phyloP scores from a whole-genome alignment of 2,797 vertebrate genomes.

The Schizothorax lantsangensis region DNA sequence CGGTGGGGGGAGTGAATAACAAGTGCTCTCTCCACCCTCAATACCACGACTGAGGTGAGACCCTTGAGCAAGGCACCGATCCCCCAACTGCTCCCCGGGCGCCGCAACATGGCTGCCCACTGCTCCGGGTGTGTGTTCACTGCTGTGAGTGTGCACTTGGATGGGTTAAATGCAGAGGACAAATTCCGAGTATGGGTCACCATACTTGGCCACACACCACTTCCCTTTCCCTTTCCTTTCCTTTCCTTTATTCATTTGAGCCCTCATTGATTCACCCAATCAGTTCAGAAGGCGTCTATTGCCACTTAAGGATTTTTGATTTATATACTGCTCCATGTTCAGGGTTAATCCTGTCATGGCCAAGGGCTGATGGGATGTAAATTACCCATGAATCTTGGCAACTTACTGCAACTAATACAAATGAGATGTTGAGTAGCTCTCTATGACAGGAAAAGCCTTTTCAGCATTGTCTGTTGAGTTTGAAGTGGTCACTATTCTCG shows the following conservation, averaged over 20 bases:
- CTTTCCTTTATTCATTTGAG: conserved; percentile 27
- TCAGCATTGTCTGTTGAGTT: not conserved
- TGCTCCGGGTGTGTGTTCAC: no score
- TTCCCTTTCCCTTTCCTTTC: no score
- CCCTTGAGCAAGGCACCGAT: no score
- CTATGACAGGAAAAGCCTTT: conserved; percentile 2
- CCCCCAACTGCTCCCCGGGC: no score
- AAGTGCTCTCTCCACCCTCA: no score
- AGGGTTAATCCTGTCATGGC: conserved; percentile 28
- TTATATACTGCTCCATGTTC: not conserved
- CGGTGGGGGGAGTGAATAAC: no score
- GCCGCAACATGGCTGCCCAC: no score
- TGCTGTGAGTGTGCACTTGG: no score
- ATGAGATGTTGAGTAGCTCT: conserved; percentile 27
- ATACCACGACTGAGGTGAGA: no score
- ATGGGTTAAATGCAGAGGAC: no score
- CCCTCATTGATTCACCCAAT: conserved; percentile 17
- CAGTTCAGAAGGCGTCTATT: conserved; percentile 3
- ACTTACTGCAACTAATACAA: conserved; percentile 4
- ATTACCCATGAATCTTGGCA: conserved; percentile 32
- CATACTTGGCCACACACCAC: no score
- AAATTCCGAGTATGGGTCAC: no score
- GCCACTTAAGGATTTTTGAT: conserved; percentile 16
- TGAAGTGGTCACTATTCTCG: not conserved
- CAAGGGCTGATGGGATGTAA: conserved; percentile 34